Evolutionary conservation across 1,140 invertebrate genomes (phyloP), one percentile per base, ranked within the genome.

Genomic region (Drosophila baimaii): DNA sequence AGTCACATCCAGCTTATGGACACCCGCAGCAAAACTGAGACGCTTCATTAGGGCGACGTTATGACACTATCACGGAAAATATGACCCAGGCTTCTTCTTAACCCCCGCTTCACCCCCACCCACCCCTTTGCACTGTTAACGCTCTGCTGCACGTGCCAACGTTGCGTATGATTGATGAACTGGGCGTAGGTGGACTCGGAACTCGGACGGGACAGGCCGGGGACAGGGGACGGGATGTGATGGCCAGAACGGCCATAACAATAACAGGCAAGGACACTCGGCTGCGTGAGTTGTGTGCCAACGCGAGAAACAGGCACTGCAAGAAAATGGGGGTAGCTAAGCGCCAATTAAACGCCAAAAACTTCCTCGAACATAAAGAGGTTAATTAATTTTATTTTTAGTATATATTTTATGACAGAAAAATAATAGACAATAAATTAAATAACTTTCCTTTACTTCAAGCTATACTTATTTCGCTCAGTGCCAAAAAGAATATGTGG

Each of bases 101-200:
- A 21, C 31, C 55, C 46, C 5, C 41, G 10, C 10, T 15, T n/a
- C 8, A 5, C 7, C 5, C 3, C 6, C 13, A 9, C 7, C n/a
- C 21, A 31, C 10, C 47, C 12, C 6, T 8, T 13, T 52, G 29
- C 54, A 39, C 37, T 62, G 64, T 71, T 71, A 71, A 70, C 68
- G 65, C 68, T 57, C 41, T 39, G 65, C 19, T 73, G 55, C 81
- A 85, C 81, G 81, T 85, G 82, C 80, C 84, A 79, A 80, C 83
- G 73, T 84, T 89, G 84, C 83, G 83, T 88, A 88, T 88, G 83
- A 88, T 88, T 88, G 83, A 88, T 88, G 83, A 89, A 89, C 76
- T 69, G 72, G 47, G 46, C 51, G 55, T 52, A 47, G 55, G 54
- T 35, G 44, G 63, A 12, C 19, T 5, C 15, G 23, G 47, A 19